Conservation (phyloP, 2,888 invertebrate genomes). For the Nomada lathburiana region DNA sequence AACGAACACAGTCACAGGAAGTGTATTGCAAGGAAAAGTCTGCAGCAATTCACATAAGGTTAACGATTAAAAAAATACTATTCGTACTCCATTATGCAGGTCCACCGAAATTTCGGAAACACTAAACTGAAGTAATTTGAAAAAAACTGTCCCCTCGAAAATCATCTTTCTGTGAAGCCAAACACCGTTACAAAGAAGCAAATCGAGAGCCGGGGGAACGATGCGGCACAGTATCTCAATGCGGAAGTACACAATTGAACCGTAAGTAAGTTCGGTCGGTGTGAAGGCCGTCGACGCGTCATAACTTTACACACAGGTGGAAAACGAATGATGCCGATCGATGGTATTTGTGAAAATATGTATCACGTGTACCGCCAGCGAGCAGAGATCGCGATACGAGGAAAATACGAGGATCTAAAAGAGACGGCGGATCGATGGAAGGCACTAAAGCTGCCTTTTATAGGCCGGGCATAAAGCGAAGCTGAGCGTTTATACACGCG, state of each 20-base stretch:
- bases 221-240: neutral
- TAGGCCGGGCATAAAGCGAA: slow-evolving; percentile 63
- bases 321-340: neutral
- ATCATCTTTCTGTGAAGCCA: too few relatives aligned
- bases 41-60: too few relatives aligned
- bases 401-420: slow-evolving; percentile 61
- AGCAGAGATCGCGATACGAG: slow-evolving; percentile 41
- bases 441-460: slow-evolving; percentile 64
- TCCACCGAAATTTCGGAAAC: too few relatives aligned
- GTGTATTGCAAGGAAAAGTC: too few relatives aligned
- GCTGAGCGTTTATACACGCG: slow-evolving; percentile 62
- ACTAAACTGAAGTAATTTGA: too few relatives aligned
- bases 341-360: slow-evolving; percentile 33
- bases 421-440: slow-evolving; percentile 60
- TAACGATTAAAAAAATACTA: too few relatives aligned
- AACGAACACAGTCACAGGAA: too few relatives aligned
- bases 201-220: neutral
- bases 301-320: neutral
- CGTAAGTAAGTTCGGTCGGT: slow-evolving; percentile 10
- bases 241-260: slow-evolving; percentile 8
- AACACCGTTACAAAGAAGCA: too few relatives aligned
- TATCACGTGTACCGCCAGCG: slow-evolving; percentile 33
- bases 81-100: too few relatives aligned
- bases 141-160: too few relatives aligned
- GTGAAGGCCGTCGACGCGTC: neutral